Percentiles rank a stretch among this genome's conserved stretches.
Conservation (phyloP, 2,888 invertebrate species). For the Drosophila imparisetae region DNA sequence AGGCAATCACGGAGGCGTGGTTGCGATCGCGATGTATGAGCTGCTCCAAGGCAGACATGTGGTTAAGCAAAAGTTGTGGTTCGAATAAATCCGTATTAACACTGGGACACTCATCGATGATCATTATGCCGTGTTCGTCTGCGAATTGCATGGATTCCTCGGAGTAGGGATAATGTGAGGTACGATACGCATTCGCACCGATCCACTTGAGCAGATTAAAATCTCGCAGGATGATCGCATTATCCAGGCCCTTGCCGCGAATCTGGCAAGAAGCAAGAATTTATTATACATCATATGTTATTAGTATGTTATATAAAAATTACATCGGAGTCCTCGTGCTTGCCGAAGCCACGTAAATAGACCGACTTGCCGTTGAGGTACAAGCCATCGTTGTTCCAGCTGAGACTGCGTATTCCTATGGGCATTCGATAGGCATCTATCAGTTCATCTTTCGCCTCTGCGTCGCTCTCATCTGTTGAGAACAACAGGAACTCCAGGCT, state of each 20-base stretch:
- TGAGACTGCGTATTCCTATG: constrained; percentile 93
- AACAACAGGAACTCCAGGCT: constrained; percentile 87
- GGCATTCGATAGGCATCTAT: constrained; percentile 92
- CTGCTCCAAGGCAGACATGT: constrained; percentile 93
- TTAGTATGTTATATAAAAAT: neutral
- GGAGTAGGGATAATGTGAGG: constrained; percentile 99
- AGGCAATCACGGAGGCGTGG: constrained; percentile 96
- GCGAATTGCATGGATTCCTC: constrained; percentile 98
- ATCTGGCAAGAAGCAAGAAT: constrained; percentile 86
- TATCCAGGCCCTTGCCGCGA: constrained; percentile 96
- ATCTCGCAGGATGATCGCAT: constrained; percentile 94
- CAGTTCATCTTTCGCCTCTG: constrained; percentile 76
- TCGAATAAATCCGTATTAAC: constrained; percentile 93
- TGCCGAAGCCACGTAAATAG: constrained; percentile 96
- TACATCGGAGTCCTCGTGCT: constrained; percentile 97
- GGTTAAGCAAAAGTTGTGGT: constrained; percentile 89
- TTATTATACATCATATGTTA: neutral
- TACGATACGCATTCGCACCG: constrained; percentile 97
- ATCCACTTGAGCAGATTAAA: constrained; percentile 97
- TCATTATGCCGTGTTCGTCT: constrained; percentile 95
- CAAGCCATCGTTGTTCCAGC: constrained; percentile 90
- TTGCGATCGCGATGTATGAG: constrained; percentile 96
- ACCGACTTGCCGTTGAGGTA: constrained; percentile 92
- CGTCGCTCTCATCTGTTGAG: neutral
- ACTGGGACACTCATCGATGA: constrained; percentile 97